Conservation (phyloP, 2,888 invertebrate species). For the Platycheirus rosarum region DNA sequence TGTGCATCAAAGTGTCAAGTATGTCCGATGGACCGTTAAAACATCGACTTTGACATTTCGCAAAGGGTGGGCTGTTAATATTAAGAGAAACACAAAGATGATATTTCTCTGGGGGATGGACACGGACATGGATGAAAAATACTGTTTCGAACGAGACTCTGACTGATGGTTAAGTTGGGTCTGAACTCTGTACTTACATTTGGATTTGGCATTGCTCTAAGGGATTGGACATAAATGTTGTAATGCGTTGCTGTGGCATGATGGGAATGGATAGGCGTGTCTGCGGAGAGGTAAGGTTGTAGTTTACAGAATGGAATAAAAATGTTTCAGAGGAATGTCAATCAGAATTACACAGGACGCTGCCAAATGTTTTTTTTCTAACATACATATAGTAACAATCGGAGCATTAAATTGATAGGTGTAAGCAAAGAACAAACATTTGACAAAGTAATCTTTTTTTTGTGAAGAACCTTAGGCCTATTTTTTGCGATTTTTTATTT, state of each 20-base stretch:
- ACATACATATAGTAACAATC: no score
- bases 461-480: no score
- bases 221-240: constrained; percentile 58
- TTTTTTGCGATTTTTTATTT: no score
- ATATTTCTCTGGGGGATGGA: constrained; percentile 66
- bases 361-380: constrained; percentile 4
- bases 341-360: constrained; percentile 56
- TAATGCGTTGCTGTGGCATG: constrained; percentile 42
- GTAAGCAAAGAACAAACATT: no score
- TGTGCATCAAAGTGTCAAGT: constrained; percentile 71
- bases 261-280: constrained; percentile 15
- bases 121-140: constrained; percentile 18
- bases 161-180: constrained; percentile 54
- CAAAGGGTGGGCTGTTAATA: constrained; percentile 44
- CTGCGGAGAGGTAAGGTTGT: constrained; percentile 1
- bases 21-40: constrained; percentile 70
- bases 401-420: no score
- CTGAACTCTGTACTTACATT: constrained; percentile 24
- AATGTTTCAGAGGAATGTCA: constrained; percentile 64
- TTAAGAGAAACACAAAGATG: constrained; percentile 51
- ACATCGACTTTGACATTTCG: constrained; percentile 72
- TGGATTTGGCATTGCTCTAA: constrained; percentile 27
- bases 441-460: no score
- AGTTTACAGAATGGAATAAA: constrained; percentile 16
- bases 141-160: constrained; percentile 41